Evolutionary conservation across 2,113 vertebrate species (phyloP), one percentile per base, ranked within the genome.

Genomic region (Clinocottus analis): DNA sequence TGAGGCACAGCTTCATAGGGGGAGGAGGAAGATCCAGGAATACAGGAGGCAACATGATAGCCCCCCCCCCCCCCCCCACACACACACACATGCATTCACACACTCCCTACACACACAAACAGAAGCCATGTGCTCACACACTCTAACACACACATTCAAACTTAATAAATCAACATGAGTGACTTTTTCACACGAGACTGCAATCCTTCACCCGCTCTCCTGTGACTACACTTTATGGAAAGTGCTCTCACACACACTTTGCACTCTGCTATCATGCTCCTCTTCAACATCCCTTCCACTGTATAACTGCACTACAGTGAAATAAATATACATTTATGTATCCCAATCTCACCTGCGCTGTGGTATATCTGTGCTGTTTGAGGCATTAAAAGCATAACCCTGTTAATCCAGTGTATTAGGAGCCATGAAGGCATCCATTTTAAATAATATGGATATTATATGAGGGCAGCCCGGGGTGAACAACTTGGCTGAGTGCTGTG

Each of bases 181-280:
- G 85, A 85, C 85, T 86, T 86, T 14, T 55, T 85, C 55, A 82
- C 71, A 84, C 88, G 77, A 79, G 64, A 39, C n/a, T 55, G 73
- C 74, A 37, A 80, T 85, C 72, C 71, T 53, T 85, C 61, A 72
- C 21, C 63, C 0, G 6, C 74, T 84, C 67, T 84, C 63, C 74
- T 71, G 78, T 80, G 72, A 80, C 79, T 77, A 76, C 86, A 87
- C 86, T 85, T 83, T 72, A 84, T 83, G 49, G 19, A 81, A 81
- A 90, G 84, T 83, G 81, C 86, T 75, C 80, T 87, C 79, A 61
- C 78, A 70, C 73, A 67, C 80, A 72, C 86, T 80, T 79, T 85
- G 59, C 75, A 71, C 81, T 69, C 72, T 58, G 45, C 60, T 45
- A 75, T 77, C 53, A 63, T 58, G 53, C 72, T 67, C n/a, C 43